Evolutionary conservation across 1,140 invertebrate species (phyloP).

Genomic region (Hypothenemus hampei): DNA sequence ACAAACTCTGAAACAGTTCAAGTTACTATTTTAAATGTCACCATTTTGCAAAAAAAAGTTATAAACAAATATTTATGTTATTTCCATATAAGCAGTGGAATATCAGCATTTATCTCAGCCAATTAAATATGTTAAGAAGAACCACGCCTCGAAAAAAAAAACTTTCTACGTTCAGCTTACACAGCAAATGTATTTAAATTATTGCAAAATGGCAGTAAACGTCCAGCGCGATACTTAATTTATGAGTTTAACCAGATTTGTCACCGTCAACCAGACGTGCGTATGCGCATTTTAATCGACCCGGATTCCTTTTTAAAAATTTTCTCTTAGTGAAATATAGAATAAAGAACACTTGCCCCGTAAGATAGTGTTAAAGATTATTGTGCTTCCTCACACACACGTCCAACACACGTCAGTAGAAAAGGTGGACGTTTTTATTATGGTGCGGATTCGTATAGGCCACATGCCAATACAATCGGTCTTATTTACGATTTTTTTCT

Average conservation of each 20-base stretch:
- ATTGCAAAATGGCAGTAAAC: slow-evolving; percentile 3
- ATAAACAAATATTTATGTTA: no score
- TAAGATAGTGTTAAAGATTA: slow-evolving; percentile 7
- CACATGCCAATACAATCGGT: slow-evolving; percentile 13
- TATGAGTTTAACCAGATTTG: slow-evolving; percentile 7
- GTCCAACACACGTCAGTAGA: slow-evolving; percentile 19
- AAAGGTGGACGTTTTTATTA: slow-evolving; percentile 6
- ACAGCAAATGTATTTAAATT: slow-evolving; percentile 11
- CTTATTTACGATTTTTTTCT: slow-evolving; percentile 22
- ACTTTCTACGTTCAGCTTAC: background rate
- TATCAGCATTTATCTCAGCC: no score
- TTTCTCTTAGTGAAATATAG: no score
- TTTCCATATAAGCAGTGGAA: no score
- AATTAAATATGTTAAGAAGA: slow-evolving; percentile 12
- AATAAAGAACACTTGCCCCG: slow-evolving; percentile 8
- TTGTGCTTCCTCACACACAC: slow-evolving; percentile 17
- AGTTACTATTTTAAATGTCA: no score
- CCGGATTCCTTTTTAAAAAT: background rate
- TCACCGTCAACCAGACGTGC: background rate
- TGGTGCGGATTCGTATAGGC: slow-evolving; percentile 5
- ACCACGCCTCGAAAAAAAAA: slow-evolving; percentile 5
- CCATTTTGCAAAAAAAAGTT: no score
- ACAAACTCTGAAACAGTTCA: no score
- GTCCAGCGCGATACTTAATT: slow-evolving; percentile 4
- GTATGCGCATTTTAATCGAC: slow-evolving; percentile 8